Conservation (phyloP, 2,797 vertebrate genomes). For the Manis pentadactyla region DNA sequence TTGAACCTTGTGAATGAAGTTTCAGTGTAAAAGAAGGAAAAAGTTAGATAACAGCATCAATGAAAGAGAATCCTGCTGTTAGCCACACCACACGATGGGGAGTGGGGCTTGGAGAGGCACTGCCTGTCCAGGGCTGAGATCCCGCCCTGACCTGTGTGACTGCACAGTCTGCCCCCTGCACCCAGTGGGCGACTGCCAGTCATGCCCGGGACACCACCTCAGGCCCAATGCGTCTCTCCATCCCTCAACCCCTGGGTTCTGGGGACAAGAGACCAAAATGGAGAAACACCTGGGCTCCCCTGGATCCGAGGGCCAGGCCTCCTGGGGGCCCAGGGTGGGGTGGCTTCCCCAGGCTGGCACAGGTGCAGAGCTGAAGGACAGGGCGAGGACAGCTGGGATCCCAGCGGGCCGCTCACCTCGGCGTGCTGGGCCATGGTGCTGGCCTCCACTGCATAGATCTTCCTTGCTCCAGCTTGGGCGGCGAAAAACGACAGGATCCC, state of each 20-base stretch:
- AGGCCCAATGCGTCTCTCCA: background rate
- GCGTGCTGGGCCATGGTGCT: constrained; percentile 99
- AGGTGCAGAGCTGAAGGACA: fast-evolving
- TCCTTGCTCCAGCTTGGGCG: constrained; percentile 95
- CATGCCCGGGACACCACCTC: too few species aligned
- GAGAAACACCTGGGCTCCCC: background rate
- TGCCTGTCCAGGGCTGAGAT: background rate
- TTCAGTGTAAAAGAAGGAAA: background rate
- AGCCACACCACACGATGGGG: background rate
- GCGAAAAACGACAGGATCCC: constrained; percentile 98
- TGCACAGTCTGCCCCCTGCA: background rate
- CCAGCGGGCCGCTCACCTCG: constrained; percentile 87
- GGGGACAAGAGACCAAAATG: background rate
- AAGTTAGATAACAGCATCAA: background rate
- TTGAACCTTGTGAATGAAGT: background rate
- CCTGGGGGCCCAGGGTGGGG: background rate
- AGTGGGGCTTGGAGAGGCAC: background rate
- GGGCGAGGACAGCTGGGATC: background rate
- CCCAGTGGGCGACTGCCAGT: too few species aligned
- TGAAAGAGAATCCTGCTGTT: background rate
- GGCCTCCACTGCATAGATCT: constrained; percentile 97
- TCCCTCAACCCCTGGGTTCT: background rate
- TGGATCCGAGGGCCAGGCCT: background rate
- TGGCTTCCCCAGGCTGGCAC: background rate
- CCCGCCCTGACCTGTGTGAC: background rate